Base-by-base conservation (phyloP, 2,888 invertebrate species). In the Therioaphis trifolii region DNA sequence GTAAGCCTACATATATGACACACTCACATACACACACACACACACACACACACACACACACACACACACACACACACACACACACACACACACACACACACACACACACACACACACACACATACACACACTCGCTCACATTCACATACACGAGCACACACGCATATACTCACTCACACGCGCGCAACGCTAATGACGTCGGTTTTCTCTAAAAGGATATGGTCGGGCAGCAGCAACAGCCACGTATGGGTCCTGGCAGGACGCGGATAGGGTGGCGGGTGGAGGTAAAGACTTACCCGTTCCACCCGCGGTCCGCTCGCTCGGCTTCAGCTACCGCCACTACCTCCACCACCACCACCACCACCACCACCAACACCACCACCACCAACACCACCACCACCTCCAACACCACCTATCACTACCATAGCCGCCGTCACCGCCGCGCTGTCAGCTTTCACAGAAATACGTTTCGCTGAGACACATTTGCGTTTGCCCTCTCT, bases 171-270 rank as follows among this genome's bases (percentile, higher is more conserved):
- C 3, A 18, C 43, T 1, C 66, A 14, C 29, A 9, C 58, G 1
- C 24, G 1, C 58, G 2, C 15, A 0, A 63, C 63, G 82, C 52
- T 82, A 82, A 82, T 74, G 82, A 82, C 82, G 74, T 74, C 40
- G 82, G 82, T 74, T 74, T 82, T 27, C 82, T 46, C 74, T 49
- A 63, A 82, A 82, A 82, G 63, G 80, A 71, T 80, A 69, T 21
- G 43, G 35, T 35, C 52, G 61, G 80, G 58, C 78, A 55, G 43
- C 40, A 24, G 68, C 76, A 66, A 24, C 78, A 55, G 27, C 61
- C n/a, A 29, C 15, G 58, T 7, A 18, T 11, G 61, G 61, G 15
- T 55, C 3, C 43, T 18, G 9, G 49, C 14, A 15, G 18, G 18
- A 21, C 12, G 49, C 29, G 18, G 27, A 18, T n/a, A 15, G n/a